Evolutionary conservation across 2,113 vertebrate species (phyloP).

Genomic region (Stercorarius parasiticus): DNA sequence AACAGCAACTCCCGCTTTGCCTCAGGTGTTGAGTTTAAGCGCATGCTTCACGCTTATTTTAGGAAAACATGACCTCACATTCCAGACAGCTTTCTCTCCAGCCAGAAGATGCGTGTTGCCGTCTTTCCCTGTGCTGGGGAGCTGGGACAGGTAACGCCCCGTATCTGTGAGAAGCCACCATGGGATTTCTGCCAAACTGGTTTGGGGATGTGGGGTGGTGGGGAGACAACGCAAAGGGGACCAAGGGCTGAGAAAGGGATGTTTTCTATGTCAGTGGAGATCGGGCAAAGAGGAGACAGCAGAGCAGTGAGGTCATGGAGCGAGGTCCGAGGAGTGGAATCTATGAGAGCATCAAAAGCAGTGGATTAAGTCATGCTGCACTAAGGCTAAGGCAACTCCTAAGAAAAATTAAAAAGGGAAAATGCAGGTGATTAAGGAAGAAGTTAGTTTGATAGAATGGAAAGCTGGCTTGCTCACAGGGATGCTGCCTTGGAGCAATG

Average conservation of each 20-base stretch:
- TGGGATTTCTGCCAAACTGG: background rate
- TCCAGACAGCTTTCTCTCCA: background rate
- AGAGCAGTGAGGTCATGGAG: background rate
- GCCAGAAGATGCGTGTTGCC: background rate
- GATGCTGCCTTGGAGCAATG: background rate
- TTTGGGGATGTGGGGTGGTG: rapidly evolving
- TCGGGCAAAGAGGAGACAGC: background rate
- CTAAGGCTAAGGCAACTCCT: background rate
- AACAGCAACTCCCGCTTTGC: slow-evolving; percentile 33
- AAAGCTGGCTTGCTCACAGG: background rate
- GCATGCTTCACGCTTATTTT: slow-evolving; percentile 41
- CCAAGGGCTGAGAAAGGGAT: background rate
- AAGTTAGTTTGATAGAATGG: background rate
- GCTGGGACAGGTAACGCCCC: background rate
- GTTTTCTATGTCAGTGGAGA: background rate
- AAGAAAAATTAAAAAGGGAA: background rate
- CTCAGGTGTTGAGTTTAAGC: slow-evolving; percentile 60
- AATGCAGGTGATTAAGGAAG: background rate
- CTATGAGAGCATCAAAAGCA: background rate
- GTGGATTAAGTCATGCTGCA: background rate
- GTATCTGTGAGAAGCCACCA: background rate
- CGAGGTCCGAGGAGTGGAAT: background rate
- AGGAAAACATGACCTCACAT: slow-evolving; percentile 55
- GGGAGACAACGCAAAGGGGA: background rate
- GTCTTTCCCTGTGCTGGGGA: background rate